phyloP scores from a whole-genome alignment of 2,113 vertebrate species.

The Panurus biarmicus region DNA sequence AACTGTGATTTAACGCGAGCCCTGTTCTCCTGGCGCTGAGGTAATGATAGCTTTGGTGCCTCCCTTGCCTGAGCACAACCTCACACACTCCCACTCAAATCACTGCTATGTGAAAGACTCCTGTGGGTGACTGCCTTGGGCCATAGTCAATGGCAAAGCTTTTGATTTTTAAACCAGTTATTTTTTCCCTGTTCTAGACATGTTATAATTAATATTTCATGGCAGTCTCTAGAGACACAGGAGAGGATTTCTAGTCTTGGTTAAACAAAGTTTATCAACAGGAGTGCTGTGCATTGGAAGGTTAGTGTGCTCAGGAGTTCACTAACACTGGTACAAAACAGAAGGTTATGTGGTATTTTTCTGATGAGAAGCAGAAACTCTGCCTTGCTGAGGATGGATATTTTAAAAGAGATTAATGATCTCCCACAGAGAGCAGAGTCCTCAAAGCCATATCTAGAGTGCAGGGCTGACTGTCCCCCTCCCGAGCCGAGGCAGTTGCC shows the following conservation, averaged over 20 bases:
- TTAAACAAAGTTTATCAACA: not conserved
- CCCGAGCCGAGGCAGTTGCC: rapidly evolving
- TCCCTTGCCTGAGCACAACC: not conserved
- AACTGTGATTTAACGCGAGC: not conserved
- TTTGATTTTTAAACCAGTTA: not conserved
- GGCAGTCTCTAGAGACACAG: not conserved
- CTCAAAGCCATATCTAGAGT: not conserved
- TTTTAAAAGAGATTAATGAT: not conserved
- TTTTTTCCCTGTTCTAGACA: not conserved
- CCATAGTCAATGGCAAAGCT: not conserved
- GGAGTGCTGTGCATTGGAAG: not conserved
- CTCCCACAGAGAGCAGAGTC: not conserved
- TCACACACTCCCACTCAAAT: not conserved
- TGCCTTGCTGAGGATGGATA: not conserved
- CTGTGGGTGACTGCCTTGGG: not conserved
- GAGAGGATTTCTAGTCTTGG: not conserved
- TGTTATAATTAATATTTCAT: not conserved
- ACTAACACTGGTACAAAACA: not conserved
- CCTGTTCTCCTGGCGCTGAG: not conserved
- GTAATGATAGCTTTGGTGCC: not conserved
- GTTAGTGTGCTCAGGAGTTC: not conserved
- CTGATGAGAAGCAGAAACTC: not conserved
- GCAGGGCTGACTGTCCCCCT: not conserved
- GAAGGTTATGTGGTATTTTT: not conserved
- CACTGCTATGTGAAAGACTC: not conserved